These are phyloP conservation scores for Orbicella faveolata DNA, from an alignment of 64 coral and sea anemone genomes.

Conservation along the genomic window DNA sequence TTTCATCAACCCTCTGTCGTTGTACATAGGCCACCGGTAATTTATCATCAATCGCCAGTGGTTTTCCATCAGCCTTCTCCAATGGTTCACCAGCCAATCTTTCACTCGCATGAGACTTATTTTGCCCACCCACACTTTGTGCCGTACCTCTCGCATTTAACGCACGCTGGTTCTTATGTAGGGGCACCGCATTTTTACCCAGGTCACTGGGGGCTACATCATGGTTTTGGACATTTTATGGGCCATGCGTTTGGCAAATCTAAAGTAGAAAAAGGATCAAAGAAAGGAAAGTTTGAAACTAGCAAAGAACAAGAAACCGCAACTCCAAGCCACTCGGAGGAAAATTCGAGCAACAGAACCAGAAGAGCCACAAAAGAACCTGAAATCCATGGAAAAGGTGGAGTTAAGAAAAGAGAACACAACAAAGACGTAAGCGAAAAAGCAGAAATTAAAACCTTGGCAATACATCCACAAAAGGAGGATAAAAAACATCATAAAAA, in stretches of 20 bases:
- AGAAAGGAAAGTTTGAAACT: not conserved
- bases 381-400: not conserved
- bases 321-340: not conserved
- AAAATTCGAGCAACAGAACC: not conserved
- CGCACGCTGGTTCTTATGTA: constrained; percentile 54
- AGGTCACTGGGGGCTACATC: constrained; percentile 24
- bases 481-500: constrained; percentile 29
- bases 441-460: not conserved
- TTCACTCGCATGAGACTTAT: constrained; percentile 72
- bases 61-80: constrained; percentile 81
- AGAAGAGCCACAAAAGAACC: not conserved
- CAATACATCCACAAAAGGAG: constrained; percentile 24
- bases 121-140: constrained; percentile 54
- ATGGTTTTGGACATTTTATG: constrained; percentile 38
- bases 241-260: constrained; percentile 62
- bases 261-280: constrained; percentile 37
- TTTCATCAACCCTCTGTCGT: constrained; percentile 79
- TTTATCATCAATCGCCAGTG: constrained; percentile 72
- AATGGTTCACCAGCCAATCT: constrained; percentile 71
- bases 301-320: not conserved
- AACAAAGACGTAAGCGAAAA: not conserved
- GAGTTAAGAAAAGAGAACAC: not conserved
- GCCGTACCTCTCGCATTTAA: constrained; percentile 47
- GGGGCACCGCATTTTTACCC: constrained; percentile 63
- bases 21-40: constrained; percentile 63